phyloP scores from a whole-genome alignment of 30 jellyfish, hydroid and myxozoan species.

The Aurelia aurita region DNA sequence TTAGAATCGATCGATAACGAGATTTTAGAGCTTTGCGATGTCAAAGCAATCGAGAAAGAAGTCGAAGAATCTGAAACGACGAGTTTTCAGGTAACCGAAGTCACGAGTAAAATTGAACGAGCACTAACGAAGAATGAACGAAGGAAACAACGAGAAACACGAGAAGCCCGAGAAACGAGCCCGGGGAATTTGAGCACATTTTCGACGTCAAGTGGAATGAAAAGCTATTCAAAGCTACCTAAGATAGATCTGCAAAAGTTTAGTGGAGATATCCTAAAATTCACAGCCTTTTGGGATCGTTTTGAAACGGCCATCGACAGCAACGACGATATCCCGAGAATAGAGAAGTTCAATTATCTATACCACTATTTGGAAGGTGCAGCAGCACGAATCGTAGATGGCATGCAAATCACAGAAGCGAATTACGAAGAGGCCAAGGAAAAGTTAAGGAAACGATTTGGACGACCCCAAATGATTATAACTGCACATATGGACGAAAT shows the following conservation, averaged over 20 bases:
- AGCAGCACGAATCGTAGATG: not conserved
- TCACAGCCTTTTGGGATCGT: not conserved
- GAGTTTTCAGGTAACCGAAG: too few species aligned
- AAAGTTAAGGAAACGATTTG: not conserved
- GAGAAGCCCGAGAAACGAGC: too few species aligned
- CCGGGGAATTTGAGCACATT: too few species aligned
- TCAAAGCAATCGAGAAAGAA: too few species aligned
- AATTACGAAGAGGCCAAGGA: not conserved
- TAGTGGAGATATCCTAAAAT: not conserved
- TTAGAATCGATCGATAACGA: too few species aligned
- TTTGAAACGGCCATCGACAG: not conserved
- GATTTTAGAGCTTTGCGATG: too few species aligned
- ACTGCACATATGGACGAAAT: slow-evolving; percentile 12
- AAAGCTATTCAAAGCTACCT: not conserved
- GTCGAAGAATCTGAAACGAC: too few species aligned
- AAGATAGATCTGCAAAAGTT: not conserved
- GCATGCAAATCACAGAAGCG: not conserved
- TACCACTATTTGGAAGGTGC: not conserved
- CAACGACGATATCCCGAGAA: not conserved
- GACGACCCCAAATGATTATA: not conserved
- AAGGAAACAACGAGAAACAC: too few species aligned
- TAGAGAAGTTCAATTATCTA: not conserved
- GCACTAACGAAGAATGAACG: too few species aligned
- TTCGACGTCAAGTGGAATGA: too few species aligned
- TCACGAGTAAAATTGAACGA: too few species aligned